phyloP scores from a whole-genome alignment of 2,113 vertebrate genomes.

The Aplodontia rufa region DNA sequence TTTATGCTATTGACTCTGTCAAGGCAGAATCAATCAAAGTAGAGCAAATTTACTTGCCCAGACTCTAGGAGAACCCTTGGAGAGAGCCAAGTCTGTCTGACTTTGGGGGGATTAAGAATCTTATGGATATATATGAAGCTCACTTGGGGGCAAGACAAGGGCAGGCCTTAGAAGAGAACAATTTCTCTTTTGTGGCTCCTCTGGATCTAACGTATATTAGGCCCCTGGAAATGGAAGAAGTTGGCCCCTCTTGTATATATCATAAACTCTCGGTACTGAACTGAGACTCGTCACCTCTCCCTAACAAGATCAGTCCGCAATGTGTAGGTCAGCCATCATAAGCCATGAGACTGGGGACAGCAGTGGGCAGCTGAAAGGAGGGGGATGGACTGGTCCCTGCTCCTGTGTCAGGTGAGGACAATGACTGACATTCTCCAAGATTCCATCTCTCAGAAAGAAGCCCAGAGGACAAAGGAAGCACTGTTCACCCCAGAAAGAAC shows the following conservation, averaged over 20 bases:
- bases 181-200: neutral
- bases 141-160: neutral
- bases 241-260: neutral
- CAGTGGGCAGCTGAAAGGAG: too few species aligned
- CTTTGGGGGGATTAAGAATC: neutral
- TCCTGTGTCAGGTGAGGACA: neutral
- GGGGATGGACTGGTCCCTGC: neutral
- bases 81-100: neutral
- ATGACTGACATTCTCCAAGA: neutral
- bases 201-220: neutral
- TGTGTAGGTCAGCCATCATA: neutral
- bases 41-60: neutral
- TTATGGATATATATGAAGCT: neutral
- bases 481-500: neutral
- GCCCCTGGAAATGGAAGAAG: neutral
- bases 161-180: neutral
- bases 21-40: neutral
- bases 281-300: neutral
- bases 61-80: neutral
- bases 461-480: neutral
- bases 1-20: neutral
- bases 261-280: neutral
- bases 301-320: neutral
- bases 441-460: neutral
- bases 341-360: neutral